phyloP scores from a whole-genome alignment of 1,140 invertebrate genomes.

The Psix sp. region DNA sequence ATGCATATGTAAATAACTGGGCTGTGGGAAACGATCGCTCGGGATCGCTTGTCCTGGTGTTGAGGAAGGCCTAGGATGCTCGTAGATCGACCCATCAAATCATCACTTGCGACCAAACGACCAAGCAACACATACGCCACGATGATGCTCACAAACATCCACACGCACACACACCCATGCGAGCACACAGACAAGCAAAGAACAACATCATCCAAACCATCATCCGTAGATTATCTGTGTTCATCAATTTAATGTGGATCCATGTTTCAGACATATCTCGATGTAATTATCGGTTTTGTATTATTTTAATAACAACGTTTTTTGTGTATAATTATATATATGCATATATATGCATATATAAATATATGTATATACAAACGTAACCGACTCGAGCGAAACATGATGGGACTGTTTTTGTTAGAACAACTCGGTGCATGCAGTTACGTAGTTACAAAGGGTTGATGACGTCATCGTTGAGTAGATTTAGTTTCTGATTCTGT shows the following conservation, averaged over 20 bases:
- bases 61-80: conserved; percentile 71
- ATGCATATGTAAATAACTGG: conserved; percentile 32
- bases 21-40: conserved; percentile 10
- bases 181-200: conserved; percentile 12
- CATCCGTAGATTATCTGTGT: conserved; percentile 37
- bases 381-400: conserved; percentile 11
- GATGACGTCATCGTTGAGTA: conserved; percentile 37
- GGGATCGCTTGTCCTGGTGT: conserved; percentile 16
- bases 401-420: conserved; percentile 25
- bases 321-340: neutral
- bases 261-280: conserved; percentile 47
- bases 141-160: conserved; percentile 19
- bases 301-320: conserved; percentile 5
- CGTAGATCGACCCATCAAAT: conserved; percentile 65
- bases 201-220: conserved; percentile 14
- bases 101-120: conserved; percentile 20
- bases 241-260: conserved; percentile 37
- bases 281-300: conserved; percentile 45
- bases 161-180: conserved; percentile 3
- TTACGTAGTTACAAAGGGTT: conserved; percentile 36
- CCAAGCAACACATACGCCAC: conserved; percentile 34
- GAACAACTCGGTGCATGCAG: conserved; percentile 51
- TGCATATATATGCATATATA: conserved; percentile 19
- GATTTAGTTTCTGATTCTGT: conserved; percentile 24
- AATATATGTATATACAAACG: conserved; percentile 42